Base-by-base conservation (phyloP, 2,113 vertebrate genomes). In the Crotalus viridis region DNA sequence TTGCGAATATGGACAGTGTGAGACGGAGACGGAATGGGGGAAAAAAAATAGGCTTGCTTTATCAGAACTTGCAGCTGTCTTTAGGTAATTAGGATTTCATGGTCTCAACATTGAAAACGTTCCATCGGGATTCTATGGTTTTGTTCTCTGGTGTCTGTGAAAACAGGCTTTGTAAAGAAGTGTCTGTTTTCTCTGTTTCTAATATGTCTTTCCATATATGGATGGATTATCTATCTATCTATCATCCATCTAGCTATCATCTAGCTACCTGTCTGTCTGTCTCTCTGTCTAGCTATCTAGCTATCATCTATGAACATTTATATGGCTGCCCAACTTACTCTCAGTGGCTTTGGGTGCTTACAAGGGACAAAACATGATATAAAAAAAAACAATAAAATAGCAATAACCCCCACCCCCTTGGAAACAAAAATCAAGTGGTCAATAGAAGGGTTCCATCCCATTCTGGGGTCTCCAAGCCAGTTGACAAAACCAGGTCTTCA, bases 1-100 rank as follows among this genome's bases (percentile, higher is more conserved):
- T 93, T 92, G 95, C 90, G 89, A 61, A 54, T 33, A 85, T 57
- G 88, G 43, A 52, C 87, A 52, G 90, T 46, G 88, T 87, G 95
- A 96, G 95, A 96, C 17, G 24, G 95, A 96, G 95, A 96, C 24
- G 33, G 96, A 96, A 94, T 91, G 92, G 87, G 92, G 85, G 56
- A 46, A 5, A 92, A 95, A 95, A 94, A 48, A 48, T 95, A 95
- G 86, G n/a, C 54, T 46, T 87, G 12, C 94, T 97, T 97, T 96
- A 96, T 96, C 92, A 89, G 96, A 93, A 95, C 59, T 57, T 61
- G 48, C 94, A 95, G 92, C 93, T 95, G 95, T 93, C 95, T 94
- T 95, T 93, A 92, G 90, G 95, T 94, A 94, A 85, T 95, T 43
- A 64, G 91, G 95, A 95, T 96, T 95, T 95, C 90, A 86, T 93